Conservation (phyloP, 2,888 invertebrate genomes). For the Hyposoter didymator region DNA sequence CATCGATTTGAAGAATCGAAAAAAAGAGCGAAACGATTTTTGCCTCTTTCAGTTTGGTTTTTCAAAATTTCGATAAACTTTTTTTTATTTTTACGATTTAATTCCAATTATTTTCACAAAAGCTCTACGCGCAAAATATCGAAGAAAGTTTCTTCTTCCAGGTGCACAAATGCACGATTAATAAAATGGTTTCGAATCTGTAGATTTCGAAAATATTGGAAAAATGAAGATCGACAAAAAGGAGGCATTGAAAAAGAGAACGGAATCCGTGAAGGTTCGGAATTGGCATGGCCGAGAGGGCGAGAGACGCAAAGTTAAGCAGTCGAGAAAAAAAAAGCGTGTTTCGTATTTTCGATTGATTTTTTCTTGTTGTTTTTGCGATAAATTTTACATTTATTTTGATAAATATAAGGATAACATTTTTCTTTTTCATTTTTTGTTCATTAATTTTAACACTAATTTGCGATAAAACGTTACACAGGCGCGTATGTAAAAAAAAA, state of each 20-base stretch:
- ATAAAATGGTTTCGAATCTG: background rate
- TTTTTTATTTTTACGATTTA: background rate
- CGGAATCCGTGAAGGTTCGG: constrained; percentile 5
- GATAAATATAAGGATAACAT: constrained; percentile 69
- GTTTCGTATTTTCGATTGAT: constrained; percentile 23
- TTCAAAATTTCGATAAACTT: background rate
- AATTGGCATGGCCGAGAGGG: constrained; percentile 10
- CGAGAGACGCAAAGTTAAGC: background rate
- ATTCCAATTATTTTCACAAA: background rate
- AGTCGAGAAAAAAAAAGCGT: constrained; percentile 24
- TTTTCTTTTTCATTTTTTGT: constrained; percentile 45
- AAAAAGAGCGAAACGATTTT: background rate
- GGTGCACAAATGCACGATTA: background rate
- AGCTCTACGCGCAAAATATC: background rate
- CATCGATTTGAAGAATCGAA: background rate
- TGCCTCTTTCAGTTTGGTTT: background rate
- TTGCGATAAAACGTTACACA: constrained; percentile 66
- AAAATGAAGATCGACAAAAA: background rate
- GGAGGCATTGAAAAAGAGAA: background rate
- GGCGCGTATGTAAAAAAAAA: constrained; percentile 62
- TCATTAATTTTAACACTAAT: constrained; percentile 65
- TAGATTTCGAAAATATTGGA: background rate
- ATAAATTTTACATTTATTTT: constrained; percentile 69
- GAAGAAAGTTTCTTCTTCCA: background rate
- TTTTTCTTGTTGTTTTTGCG: constrained; percentile 61